Evolutionary conservation across 2,888 invertebrate species (phyloP).

Genomic region (Octonoba sinensis): DNA sequence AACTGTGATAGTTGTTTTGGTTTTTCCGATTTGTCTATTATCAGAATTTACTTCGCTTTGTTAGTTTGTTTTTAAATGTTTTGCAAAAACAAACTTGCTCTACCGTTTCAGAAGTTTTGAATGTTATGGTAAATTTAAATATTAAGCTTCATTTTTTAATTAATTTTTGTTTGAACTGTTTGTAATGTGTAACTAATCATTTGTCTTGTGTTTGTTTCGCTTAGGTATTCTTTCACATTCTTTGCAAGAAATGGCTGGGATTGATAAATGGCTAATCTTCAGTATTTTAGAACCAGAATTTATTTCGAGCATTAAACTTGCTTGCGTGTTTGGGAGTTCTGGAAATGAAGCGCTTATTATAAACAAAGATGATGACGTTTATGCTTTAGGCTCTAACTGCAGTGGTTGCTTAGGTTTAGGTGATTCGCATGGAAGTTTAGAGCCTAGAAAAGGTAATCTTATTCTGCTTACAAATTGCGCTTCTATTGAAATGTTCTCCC

Average conservation of each 20-base stretch:
- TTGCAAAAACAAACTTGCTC: too few relatives aligned
- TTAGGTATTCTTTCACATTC: background rate
- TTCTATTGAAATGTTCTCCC: too few relatives aligned
- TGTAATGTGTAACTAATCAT: background rate
- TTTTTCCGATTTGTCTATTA: too few relatives aligned
- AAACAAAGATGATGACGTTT: conserved; percentile 76
- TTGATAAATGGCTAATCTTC: conserved; percentile 77
- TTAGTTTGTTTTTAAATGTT: too few relatives aligned
- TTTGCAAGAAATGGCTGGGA: conserved; percentile 55
- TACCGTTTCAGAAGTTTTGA: too few relatives aligned
- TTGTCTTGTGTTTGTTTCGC: background rate
- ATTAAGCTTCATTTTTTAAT: too few relatives aligned
- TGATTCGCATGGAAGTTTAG: conserved; percentile 74
- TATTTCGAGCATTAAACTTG: conserved; percentile 73
- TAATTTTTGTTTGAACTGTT: too few relatives aligned
- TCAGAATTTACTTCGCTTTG: too few relatives aligned
- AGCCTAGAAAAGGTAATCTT: conserved; percentile 66
- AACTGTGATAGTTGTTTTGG: too few relatives aligned
- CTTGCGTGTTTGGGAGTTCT: conserved; percentile 75
- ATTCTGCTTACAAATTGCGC: background rate
- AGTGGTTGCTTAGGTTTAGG: conserved; percentile 76
- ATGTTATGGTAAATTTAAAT: too few relatives aligned
- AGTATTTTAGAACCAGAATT: conserved; percentile 74
- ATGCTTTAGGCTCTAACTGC: conserved; percentile 75
- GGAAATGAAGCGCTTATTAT: conserved; percentile 77